Evolutionary conservation across 2,888 invertebrate genomes (phyloP), one percentile per base, ranked within the genome.

Genomic region (Dastarcus helophoroides): DNA sequence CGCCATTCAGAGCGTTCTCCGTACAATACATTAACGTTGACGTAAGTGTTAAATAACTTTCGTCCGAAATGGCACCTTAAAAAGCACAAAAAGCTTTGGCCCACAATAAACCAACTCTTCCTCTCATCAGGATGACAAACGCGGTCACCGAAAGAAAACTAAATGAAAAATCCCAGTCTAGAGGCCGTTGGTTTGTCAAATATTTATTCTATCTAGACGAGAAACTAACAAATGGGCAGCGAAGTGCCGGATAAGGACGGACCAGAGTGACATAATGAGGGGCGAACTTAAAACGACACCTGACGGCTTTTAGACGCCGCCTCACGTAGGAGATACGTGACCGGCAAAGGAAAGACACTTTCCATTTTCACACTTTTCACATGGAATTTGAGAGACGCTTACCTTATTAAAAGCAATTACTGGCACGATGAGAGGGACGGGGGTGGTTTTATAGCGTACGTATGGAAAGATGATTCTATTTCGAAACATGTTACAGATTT

Each of bases 1-100:
- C 68, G 3, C 65, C 66, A 7, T 63, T 62, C 26, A 57, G 64
- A 40, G 62, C 63, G 21, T 69, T 68, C 46, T 55, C 60, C 2
- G 51, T 63, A 33, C 56, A 60, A 12, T 60, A 64, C 37, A 55
- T 67, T 32, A 58, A 60, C 32, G 64, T 69, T 13, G 68, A 69
- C 47, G 69, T 69, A 50, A 64, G 65, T 62, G 39, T 29, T 15
- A 14, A 33, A 33, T 14, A 30, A 17, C 32, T 26, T 25, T 7
- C 6, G 6, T 17, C 19, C 19, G 6, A 8, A 17, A 17, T 17
- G 6, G 6, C 19, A 6, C 8, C 6, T 17, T 17, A 37, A 26
- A 31, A 37, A 34, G 28, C 31, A 34, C 26, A 6, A 23, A 23
- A 23, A 23, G 9, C 9, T 23, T 17, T 6, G 8, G 19, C 19